Percentiles rank a stretch among this genome's conserved stretches.
These are phyloP conservation scores for Cryptotis parvus DNA, from an alignment of 2,113 vertebrate species.

Conservation along the genomic window DNA sequence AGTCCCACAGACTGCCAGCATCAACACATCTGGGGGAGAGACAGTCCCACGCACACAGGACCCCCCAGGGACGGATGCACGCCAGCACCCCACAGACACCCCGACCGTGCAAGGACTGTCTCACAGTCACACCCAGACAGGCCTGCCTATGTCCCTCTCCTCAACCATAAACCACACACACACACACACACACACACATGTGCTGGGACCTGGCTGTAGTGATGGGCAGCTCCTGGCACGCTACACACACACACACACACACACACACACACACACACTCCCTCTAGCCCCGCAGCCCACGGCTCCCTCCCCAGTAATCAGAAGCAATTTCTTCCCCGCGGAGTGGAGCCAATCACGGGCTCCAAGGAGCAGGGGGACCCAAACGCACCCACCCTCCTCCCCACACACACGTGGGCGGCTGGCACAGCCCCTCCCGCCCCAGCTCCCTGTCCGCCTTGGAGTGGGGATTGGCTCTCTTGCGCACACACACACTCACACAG, in stretches of 20 bases:
- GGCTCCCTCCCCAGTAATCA: conserved; percentile 47
- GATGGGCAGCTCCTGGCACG: conserved; percentile 15
- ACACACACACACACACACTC: neutral
- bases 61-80: too few relatives aligned
- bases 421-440: neutral
- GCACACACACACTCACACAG: neutral
- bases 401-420: neutral
- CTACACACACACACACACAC: neutral
- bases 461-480: neutral
- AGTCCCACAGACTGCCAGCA: accelerated
- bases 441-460: neutral
- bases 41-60: too few relatives aligned
- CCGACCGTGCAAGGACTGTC: too few relatives aligned
- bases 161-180: neutral
- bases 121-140: too few relatives aligned
- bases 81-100: too few relatives aligned
- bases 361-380: neutral
- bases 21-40: neutral
- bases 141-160: neutral
- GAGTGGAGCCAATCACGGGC: conserved; percentile 60
- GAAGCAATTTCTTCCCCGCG: conserved; percentile 72
- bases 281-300: conserved; percentile 11
- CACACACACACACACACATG: neutral
- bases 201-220: too few relatives aligned
- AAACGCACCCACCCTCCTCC: neutral